Conservation (phyloP, 2,888 invertebrate genomes). For the Lochmaea capreae region DNA sequence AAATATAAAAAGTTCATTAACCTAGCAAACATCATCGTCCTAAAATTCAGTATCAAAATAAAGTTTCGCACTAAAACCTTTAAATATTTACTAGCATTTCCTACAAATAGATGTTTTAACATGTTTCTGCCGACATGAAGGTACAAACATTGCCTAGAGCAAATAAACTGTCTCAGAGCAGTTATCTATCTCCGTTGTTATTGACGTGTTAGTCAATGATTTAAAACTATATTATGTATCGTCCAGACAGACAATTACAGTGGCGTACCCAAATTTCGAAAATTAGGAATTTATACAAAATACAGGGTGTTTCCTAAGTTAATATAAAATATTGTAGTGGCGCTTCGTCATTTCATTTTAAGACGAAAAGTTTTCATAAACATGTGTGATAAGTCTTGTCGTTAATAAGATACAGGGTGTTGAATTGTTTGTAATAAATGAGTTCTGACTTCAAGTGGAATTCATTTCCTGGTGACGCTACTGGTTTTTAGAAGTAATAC, state of each 20-base stretch:
- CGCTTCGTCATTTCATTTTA: too few species aligned
- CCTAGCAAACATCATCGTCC: slow-evolving; percentile 1
- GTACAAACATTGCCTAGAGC: slow-evolving; percentile 15
- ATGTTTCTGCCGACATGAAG: not conserved
- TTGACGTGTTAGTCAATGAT: slow-evolving; percentile 16
- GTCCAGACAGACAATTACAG: not conserved
- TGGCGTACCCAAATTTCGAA: not conserved
- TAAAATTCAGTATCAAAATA: slow-evolving; percentile 1
- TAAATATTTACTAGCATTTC: slow-evolving; percentile 10
- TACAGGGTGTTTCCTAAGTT: too few species aligned
- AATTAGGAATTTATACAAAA: too few species aligned
- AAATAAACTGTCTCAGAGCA: slow-evolving; percentile 18
- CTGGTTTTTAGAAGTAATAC: too few species aligned
- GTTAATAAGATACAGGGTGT: too few species aligned
- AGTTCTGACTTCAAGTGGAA: too few species aligned
- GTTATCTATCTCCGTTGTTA: slow-evolving; percentile 15
- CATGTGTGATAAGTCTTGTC: too few species aligned
- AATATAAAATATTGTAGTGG: too few species aligned
- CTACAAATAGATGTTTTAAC: slow-evolving; percentile 3
- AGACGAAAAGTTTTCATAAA: too few species aligned
- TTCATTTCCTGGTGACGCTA: too few species aligned
- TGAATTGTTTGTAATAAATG: too few species aligned
- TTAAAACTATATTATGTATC: slow-evolving; percentile 3
- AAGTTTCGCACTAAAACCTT: slow-evolving; percentile 9
- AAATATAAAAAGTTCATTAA: slow-evolving; percentile 13